Evolutionary conservation across 2,797 vertebrate genomes (phyloP).

Genomic region (Selene dorsalis): DNA sequence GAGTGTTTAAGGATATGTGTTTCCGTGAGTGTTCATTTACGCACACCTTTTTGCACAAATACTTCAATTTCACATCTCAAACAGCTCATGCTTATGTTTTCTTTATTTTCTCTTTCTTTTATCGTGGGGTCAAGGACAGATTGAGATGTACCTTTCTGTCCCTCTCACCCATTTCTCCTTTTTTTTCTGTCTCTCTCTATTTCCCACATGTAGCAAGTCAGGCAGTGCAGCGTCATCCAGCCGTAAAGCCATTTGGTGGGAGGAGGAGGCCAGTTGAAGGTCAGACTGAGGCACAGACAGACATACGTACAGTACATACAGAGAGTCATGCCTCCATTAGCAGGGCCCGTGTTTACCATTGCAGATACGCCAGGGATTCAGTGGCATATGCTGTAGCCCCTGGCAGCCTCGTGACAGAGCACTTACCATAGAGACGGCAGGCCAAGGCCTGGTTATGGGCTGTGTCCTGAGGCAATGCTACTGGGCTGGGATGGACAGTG

Average conservation of each 20-base stretch:
- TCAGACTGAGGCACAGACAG: conserved; percentile 65
- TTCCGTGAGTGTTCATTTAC: neutral
- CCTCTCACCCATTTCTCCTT: conserved; percentile 23
- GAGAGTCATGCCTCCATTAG: conserved; percentile 81
- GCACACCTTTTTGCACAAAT: conserved; percentile 8
- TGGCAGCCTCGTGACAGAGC: conserved; percentile 87
- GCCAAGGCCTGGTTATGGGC: conserved; percentile 79
- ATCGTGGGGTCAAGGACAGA: conserved; percentile 38
- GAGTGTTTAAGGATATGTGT: neutral
- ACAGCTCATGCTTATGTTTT: conserved; percentile 1
- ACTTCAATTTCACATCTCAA: conserved; percentile 19
- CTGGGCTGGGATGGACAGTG: conserved; percentile 78
- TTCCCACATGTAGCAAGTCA: conserved; percentile 36
- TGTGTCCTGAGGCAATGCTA: conserved; percentile 84
- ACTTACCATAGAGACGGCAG: conserved; percentile 85
- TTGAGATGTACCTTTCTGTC: conserved; percentile 8
- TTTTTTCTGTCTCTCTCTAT: conserved; percentile 25
- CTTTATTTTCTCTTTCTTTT: conserved; percentile 22
- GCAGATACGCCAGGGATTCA: conserved; percentile 82
- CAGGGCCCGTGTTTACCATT: conserved; percentile 83
- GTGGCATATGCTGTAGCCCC: conserved; percentile 87
- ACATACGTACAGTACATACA: conserved; percentile 54
- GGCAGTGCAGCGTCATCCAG: conserved; percentile 55
- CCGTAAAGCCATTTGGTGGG: conserved; percentile 61
- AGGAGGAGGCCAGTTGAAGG: conserved; percentile 78